Evolutionary conservation across 2,113 vertebrate species (phyloP).

Genomic region (Muntiacus reevesi): DNA sequence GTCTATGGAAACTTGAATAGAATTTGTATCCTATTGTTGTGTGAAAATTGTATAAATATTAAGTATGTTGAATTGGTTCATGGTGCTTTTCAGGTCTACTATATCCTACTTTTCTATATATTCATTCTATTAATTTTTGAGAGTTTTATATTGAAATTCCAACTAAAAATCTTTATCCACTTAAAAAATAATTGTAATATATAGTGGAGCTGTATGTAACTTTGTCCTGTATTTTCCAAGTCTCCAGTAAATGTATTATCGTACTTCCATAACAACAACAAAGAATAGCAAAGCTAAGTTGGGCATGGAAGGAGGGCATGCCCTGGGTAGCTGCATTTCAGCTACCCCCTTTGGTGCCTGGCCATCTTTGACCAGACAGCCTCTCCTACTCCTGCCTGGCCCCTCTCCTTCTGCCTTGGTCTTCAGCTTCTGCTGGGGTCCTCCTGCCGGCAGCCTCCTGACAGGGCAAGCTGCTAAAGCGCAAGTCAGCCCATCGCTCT

Average conservation of each 20-base stretch:
- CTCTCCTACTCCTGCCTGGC: background rate
- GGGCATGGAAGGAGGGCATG: background rate
- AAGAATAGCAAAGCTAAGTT: background rate
- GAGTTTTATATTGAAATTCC: background rate
- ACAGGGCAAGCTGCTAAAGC: background rate
- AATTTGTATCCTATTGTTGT: background rate
- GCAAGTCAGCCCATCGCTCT: fast-evolving
- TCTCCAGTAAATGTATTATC: background rate
- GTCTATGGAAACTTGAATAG: background rate
- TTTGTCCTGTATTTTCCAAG: background rate
- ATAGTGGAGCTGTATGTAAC: background rate
- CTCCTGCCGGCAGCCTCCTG: background rate
- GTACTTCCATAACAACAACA: background rate
- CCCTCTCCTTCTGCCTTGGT: background rate
- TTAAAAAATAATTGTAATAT: background rate
- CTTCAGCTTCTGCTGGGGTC: background rate
- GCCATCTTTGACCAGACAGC: background rate
- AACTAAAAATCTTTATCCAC: background rate
- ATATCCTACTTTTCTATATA: background rate
- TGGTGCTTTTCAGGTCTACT: background rate
- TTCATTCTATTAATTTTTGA: background rate
- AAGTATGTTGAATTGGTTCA: background rate
- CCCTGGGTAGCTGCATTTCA: background rate
- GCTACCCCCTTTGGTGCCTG: background rate
- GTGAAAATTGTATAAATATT: background rate